phyloP scores from a whole-genome alignment of 2,113 vertebrate species.

The Aramus guarauna region DNA sequence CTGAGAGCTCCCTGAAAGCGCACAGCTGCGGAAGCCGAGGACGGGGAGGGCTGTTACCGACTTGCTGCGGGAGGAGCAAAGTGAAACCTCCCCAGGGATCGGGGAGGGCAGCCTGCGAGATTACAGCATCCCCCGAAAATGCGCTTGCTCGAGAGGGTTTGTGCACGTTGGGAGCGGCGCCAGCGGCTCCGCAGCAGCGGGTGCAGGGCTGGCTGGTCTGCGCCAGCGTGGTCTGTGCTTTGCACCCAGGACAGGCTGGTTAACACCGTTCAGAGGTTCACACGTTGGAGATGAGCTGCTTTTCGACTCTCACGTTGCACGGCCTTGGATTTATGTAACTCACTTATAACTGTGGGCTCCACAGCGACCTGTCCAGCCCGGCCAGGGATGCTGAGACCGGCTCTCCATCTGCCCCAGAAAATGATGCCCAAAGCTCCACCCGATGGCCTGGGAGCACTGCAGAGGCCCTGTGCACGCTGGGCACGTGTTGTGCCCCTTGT shows the following conservation, averaged over 20 bases:
- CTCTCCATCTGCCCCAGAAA: neutral
- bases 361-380: fast-evolving
- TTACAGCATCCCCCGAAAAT: slow-evolving; percentile 79
- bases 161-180: slow-evolving; percentile 72
- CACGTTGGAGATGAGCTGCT: neutral
- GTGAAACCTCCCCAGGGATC: slow-evolving; percentile 66
- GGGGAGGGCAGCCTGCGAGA: slow-evolving; percentile 74
- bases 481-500: fast-evolving
- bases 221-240: neutral
- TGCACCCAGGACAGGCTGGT: neutral
- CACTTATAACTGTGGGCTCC: fast-evolving
- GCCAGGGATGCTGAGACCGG: fast-evolving
- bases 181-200: slow-evolving; percentile 74
- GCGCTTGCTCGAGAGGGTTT: slow-evolving; percentile 67
- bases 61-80: slow-evolving; percentile 23
- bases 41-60: neutral
- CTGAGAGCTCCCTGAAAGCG: slow-evolving; percentile 72
- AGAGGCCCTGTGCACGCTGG: fast-evolving
- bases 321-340: neutral
- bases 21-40: slow-evolving; percentile 62
- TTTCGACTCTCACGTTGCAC: neutral
- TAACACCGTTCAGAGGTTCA: fast-evolving
- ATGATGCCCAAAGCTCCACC: too few species aligned
- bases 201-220: slow-evolving; percentile 29
- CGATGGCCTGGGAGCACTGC: fast-evolving